Evolutionary conservation across 2,113 vertebrate genomes (phyloP).

Genomic region (Oncorhynchus masou): DNA sequence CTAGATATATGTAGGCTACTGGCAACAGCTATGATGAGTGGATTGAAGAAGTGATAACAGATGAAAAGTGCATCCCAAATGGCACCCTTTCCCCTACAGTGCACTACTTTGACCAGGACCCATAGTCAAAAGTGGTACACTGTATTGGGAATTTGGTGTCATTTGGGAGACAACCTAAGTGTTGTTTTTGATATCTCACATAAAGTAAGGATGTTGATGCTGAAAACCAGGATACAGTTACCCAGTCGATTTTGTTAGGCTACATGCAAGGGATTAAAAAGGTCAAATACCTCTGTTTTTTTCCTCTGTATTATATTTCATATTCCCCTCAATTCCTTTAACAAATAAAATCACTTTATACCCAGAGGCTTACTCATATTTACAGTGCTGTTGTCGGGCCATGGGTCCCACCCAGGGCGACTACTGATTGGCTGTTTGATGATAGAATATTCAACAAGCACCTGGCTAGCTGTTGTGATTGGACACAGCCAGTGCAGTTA

Average conservation of each 20-base stretch:
- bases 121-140: too few relatives aligned
- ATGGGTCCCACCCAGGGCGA: slow-evolving; percentile 46
- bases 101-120: too few relatives aligned
- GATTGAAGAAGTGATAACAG: slow-evolving; percentile 1
- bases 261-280: too few relatives aligned
- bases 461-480: slow-evolving; percentile 67
- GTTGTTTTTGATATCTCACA: slow-evolving; percentile 16
- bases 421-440: slow-evolving; percentile 59
- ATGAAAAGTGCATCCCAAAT: neutral
- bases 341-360: slow-evolving; percentile 17
- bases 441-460: slow-evolving; percentile 63
- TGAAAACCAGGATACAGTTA: neutral
- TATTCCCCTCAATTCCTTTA: slow-evolving; percentile 35
- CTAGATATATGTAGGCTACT: slow-evolving; percentile 27
- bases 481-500: slow-evolving; percentile 71
- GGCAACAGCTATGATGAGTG: slow-evolving; percentile 17
- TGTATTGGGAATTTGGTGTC: too few relatives aligned
- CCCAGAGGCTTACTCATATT: slow-evolving; percentile 30
- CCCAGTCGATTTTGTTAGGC: too few relatives aligned
- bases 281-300: too few relatives aligned
- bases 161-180: too few relatives aligned
- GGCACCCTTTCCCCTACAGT: too few relatives aligned
- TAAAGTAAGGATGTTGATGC: neutral
- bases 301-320: slow-evolving; percentile 15
- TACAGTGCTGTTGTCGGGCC: slow-evolving; percentile 33